phyloP scores from a whole-genome alignment of 2,113 vertebrate species.

The Henicopernis longicauda region DNA sequence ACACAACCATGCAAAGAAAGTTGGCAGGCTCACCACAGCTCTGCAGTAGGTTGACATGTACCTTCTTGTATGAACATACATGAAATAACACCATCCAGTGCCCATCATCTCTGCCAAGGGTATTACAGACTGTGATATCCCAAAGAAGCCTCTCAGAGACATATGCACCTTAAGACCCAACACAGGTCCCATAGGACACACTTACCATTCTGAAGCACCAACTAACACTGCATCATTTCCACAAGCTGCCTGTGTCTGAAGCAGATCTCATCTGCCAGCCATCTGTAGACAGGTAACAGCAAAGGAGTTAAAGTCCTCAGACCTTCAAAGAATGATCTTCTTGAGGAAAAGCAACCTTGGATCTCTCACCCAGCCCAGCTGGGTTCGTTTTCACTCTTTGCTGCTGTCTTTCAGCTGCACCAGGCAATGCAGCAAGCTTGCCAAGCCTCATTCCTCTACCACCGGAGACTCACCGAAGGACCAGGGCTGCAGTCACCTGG shows the following conservation, averaged over 20 bases:
- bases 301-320: not conserved
- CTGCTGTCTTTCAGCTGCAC: not conserved
- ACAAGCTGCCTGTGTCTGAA: not conserved
- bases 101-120: not conserved
- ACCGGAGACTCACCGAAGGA: not conserved
- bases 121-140: not conserved
- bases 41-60: not conserved
- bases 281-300: not conserved
- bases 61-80: fast-evolving
- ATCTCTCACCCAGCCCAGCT: not conserved
- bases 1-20: not conserved
- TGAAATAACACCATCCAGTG: not conserved
- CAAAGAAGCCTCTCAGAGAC: not conserved
- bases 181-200: not conserved
- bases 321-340: not conserved
- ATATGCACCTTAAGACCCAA: not conserved
- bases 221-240: not conserved
- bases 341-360: not conserved
- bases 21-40: not conserved
- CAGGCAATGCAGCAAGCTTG: not conserved
- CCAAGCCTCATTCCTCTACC: not conserved
- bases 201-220: not conserved
- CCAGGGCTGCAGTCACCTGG: not conserved
- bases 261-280: not conserved
- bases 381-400: not conserved